These are phyloP conservation scores for Rhincodon typus DNA, from an alignment of 2,797 vertebrate genomes.

Conservation along the genomic window DNA sequence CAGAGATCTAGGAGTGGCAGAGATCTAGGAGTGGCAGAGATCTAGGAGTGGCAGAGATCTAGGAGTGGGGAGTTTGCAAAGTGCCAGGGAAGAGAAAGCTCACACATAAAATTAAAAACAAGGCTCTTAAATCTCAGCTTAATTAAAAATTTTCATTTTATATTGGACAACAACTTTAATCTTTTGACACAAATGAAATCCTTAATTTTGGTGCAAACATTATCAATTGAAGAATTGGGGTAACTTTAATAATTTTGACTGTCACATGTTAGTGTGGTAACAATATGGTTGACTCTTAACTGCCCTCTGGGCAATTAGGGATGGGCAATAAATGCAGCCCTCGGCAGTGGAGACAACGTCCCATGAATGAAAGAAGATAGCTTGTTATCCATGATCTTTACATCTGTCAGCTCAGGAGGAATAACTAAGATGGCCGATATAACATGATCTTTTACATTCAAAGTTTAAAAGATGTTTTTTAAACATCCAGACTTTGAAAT, in stretches of 20 bases:
- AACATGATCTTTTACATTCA: not conserved
- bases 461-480: not conserved
- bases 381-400: not conserved
- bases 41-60: too few relatives aligned
- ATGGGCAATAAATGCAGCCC: too few relatives aligned
- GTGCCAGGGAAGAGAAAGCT: not conserved
- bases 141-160: not conserved
- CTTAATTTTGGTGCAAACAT: not conserved
- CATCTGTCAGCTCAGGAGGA: not conserved
- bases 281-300: too few relatives aligned
- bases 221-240: not conserved
- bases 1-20: too few relatives aligned
- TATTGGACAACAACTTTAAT: not conserved
- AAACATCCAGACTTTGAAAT: not conserved
- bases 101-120: not conserved
- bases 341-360: too few relatives aligned
- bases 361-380: too few relatives aligned
- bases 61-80: not conserved
- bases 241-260: not conserved
- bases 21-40: too few relatives aligned
- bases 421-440: not conserved
- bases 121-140: not conserved
- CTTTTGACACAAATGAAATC: not conserved
- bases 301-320: too few relatives aligned
- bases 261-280: too few relatives aligned